These are phyloP conservation scores for Palythoa grandis DNA, from an alignment of 92 coral and sea anemone genomes.

Conservation along the genomic window DNA sequence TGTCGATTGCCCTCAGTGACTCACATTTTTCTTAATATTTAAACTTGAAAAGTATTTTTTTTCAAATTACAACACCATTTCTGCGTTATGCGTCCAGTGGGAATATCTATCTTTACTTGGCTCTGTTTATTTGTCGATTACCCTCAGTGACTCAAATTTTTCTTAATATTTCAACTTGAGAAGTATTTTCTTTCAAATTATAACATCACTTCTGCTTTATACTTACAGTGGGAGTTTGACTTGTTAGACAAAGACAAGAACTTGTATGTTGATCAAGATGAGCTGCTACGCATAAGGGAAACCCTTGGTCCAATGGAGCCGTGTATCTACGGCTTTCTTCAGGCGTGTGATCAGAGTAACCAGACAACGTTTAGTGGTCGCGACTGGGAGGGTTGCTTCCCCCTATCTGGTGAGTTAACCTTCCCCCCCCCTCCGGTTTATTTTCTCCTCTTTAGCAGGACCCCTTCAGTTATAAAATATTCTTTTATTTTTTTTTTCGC, in stretches of 20 bases:
- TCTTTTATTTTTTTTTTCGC: not conserved
- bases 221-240: constrained; percentile 77
- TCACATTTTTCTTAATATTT: no score
- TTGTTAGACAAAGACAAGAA: constrained; percentile 63
- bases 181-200: no score
- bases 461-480: not conserved
- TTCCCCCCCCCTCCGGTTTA: not conserved
- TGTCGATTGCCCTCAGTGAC: no score
- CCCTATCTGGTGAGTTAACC: constrained; percentile 21
- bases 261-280: constrained; percentile 56
- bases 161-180: no score
- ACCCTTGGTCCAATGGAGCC: constrained; percentile 38
- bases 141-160: no score
- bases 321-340: constrained; percentile 39
- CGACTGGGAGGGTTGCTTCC: constrained; percentile 45
- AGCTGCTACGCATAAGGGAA: constrained; percentile 39
- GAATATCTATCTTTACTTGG: constrained; percentile 18
- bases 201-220: not conserved
- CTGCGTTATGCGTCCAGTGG: constrained; percentile 59
- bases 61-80: not conserved
- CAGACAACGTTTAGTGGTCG: not conserved
- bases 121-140: no score
- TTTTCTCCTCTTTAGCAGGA: not conserved
- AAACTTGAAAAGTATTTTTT: no score
- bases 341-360: constrained; percentile 36